phyloP scores from a whole-genome alignment of 2,113 vertebrate genomes.

The Gavialis gangeticus region DNA sequence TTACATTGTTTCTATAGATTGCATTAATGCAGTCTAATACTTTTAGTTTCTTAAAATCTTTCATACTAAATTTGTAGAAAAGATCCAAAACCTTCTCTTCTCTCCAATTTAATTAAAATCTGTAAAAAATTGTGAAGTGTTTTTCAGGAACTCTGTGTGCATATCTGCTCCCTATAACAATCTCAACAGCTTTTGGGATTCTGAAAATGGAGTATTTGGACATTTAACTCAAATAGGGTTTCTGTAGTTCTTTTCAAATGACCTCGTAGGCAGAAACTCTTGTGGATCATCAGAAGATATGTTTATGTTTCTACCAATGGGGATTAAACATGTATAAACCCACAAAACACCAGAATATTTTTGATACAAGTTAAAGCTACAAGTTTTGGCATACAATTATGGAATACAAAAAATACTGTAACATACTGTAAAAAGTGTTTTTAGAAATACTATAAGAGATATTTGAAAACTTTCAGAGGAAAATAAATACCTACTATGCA shows the following conservation, averaged over 20 bases:
- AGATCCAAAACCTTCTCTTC: background rate
- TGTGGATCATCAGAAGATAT: background rate
- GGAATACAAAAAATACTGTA: background rate
- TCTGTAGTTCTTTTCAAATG: background rate
- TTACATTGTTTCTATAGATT: background rate
- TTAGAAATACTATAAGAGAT: background rate
- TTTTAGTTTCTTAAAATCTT: accelerated
- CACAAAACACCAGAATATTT: background rate
- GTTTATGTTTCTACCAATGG: background rate
- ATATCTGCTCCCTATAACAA: background rate
- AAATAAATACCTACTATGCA: constrained; percentile 94
- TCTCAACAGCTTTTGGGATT: background rate
- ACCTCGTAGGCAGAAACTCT: background rate
- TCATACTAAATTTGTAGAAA: background rate
- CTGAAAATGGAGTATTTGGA: background rate
- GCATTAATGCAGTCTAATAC: background rate
- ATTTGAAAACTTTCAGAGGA: background rate
- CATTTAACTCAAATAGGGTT: background rate
- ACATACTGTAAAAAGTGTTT: background rate
- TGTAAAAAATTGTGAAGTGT: background rate
- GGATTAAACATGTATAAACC: background rate
- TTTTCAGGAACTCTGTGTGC: background rate
- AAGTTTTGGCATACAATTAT: background rate
- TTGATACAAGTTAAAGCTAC: background rate
- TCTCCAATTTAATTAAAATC: background rate